Percentiles rank a stretch among this genome's conserved stretches.
Conservation (phyloP, 2,113 vertebrate genomes). For the Ploceus nigricollis region DNA sequence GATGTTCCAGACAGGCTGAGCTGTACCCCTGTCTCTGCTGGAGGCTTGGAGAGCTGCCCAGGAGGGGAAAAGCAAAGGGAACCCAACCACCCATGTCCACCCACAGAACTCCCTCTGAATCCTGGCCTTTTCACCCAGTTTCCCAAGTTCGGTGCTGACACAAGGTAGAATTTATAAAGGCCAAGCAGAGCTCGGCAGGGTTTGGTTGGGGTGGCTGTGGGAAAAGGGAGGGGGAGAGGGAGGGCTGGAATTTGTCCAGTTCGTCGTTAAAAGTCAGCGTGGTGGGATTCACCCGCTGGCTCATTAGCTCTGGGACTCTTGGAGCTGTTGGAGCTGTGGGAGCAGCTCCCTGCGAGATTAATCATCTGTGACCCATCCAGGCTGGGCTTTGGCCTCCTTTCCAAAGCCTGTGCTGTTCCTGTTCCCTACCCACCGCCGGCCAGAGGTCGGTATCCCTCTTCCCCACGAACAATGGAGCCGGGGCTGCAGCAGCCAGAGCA, state of each 20-base stretch:
- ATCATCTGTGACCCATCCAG: background rate
- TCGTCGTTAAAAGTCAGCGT: rapidly evolving
- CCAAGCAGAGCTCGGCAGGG: background rate
- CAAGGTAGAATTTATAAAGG: background rate
- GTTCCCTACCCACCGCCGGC: background rate
- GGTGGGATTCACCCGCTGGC: constrained; percentile 10
- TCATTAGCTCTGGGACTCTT: background rate
- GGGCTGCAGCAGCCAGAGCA: background rate
- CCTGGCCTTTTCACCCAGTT: background rate
- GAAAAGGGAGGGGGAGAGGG: background rate
- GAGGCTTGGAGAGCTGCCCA: background rate
- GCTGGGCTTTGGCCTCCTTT: background rate
- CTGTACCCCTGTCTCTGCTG: background rate
- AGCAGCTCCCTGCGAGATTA: background rate
- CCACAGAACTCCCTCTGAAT: background rate
- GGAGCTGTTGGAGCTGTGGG: constrained; percentile 9
- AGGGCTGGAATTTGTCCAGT: background rate
- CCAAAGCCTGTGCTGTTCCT: background rate
- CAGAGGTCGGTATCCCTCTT: constrained; percentile 16
- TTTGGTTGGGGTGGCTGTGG: background rate
- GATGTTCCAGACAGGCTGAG: background rate
- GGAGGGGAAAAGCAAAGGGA: background rate
- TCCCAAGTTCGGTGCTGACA: background rate
- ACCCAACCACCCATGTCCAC: background rate
- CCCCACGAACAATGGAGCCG: background rate